These are phyloP conservation scores for Phortica magna DNA, from an alignment of 2,888 invertebrate species.

Conservation along the genomic window DNA sequence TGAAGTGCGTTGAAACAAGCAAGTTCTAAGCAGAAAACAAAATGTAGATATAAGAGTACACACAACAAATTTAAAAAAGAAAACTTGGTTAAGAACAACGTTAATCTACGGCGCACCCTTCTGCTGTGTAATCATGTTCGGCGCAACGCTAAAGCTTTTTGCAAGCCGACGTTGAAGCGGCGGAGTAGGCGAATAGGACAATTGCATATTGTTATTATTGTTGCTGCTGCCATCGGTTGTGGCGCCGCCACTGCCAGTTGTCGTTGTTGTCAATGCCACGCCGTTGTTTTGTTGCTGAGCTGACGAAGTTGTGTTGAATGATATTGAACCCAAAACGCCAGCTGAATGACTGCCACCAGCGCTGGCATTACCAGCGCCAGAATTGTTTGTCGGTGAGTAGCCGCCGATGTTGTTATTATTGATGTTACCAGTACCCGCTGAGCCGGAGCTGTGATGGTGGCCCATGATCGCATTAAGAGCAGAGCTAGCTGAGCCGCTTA, in stretches of 20 bases:
- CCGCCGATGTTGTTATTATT: constrained; percentile 42
- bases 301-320: constrained; percentile 65
- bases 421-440: constrained; percentile 49
- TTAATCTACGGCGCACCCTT: constrained; percentile 74
- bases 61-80: neutral
- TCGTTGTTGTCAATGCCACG: constrained; percentile 45
- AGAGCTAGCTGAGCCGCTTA: constrained; percentile 75
- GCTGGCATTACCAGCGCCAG: constrained; percentile 78
- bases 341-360: constrained; percentile 79
- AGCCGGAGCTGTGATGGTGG: constrained; percentile 57
- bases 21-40: too few species aligned
- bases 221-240: neutral
- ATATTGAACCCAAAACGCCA: constrained; percentile 70
- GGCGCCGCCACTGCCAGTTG: constrained; percentile 38
- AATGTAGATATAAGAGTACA: neutral
- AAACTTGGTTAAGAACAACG: constrained; percentile 26
- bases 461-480: constrained; percentile 76
- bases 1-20: too few species aligned
- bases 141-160: constrained; percentile 94
- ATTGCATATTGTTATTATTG: constrained; percentile 57
- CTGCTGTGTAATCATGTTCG: constrained; percentile 80
- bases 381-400: constrained; percentile 66
- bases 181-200: constrained; percentile 87
- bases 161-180: constrained; percentile 92
- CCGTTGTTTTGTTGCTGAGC: constrained; percentile 43